These are phyloP conservation scores for Hemiscyllium ocellatum DNA, from an alignment of 2,113 vertebrate genomes.

Conservation along the genomic window DNA sequence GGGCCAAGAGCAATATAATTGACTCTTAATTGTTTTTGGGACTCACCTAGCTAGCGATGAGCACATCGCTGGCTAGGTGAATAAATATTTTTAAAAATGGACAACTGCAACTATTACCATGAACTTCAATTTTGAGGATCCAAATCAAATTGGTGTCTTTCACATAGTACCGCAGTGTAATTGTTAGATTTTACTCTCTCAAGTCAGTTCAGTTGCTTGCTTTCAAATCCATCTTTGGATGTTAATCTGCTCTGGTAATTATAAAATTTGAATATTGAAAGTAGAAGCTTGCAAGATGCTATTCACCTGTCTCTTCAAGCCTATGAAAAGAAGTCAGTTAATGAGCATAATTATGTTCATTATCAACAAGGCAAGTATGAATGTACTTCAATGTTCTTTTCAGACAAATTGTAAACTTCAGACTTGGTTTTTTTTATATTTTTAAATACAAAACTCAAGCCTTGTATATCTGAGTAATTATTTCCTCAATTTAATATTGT, in stretches of 20 bases:
- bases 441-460: too few species aligned
- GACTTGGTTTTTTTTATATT: not conserved
- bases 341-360: not conserved
- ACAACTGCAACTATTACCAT: not conserved
- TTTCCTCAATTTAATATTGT: not conserved
- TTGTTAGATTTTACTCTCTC: not conserved
- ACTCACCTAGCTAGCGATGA: too few species aligned
- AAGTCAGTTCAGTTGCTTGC: not conserved
- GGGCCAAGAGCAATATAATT: too few species aligned
- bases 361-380: not conserved
- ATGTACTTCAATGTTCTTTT: not conserved
- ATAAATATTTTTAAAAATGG: too few species aligned
- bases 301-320: not conserved
- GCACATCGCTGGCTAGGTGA: too few species aligned
- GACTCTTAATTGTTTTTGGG: too few species aligned
- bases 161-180: not conserved
- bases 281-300: not conserved
- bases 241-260: not conserved
- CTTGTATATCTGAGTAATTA: not conserved
- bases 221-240: not conserved
- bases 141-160: not conserved
- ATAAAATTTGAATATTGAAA: not conserved
- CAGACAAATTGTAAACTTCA: not conserved
- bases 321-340: not conserved
- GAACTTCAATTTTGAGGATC: not conserved